Conservation (phyloP, 1,140 invertebrate species). For the Physella acuta region DNA sequence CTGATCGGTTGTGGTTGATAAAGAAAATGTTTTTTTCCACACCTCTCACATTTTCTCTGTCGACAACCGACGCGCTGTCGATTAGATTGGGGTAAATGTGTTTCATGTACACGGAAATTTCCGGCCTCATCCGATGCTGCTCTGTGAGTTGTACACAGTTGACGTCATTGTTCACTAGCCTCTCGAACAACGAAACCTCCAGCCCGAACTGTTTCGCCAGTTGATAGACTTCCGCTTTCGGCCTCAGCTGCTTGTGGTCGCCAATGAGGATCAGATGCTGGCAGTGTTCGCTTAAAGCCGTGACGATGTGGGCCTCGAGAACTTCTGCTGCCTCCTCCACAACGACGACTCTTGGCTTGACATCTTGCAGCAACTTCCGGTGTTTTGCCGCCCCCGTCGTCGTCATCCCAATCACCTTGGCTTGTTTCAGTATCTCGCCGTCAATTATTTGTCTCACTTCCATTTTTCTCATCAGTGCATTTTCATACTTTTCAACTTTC, state of each 20-base stretch:
- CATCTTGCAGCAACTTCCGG: constrained; percentile 28
- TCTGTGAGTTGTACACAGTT: constrained; percentile 45
- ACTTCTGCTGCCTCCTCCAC: constrained; percentile 55
- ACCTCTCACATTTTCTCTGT: constrained; percentile 49
- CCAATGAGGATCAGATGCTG: too few species aligned
- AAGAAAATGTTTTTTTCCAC: constrained; percentile 55
- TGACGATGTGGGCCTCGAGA: constrained; percentile 45
- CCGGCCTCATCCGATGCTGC: constrained; percentile 39
- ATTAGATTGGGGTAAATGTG: constrained; percentile 54
- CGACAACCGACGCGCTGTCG: constrained; percentile 46
- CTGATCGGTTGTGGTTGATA: constrained; percentile 49
- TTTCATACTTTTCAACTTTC: background rate
- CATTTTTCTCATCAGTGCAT: background rate
- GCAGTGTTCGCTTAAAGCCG: constrained; percentile 64
- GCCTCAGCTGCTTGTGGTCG: constrained; percentile 68
- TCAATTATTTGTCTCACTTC: constrained; percentile 4
- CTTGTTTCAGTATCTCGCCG: constrained; percentile 14
- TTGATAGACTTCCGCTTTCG: too few species aligned
- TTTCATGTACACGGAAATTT: constrained; percentile 54
- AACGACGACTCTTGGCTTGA: constrained; percentile 41
- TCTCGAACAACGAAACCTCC: constrained; percentile 54
- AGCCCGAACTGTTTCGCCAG: too few species aligned
- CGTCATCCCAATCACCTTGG: constrained; percentile 42
- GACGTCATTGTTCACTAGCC: constrained; percentile 44
- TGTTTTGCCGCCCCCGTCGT: constrained; percentile 49